Conservation (phyloP, 2,113 vertebrate species). For the Cettia cetti region DNA sequence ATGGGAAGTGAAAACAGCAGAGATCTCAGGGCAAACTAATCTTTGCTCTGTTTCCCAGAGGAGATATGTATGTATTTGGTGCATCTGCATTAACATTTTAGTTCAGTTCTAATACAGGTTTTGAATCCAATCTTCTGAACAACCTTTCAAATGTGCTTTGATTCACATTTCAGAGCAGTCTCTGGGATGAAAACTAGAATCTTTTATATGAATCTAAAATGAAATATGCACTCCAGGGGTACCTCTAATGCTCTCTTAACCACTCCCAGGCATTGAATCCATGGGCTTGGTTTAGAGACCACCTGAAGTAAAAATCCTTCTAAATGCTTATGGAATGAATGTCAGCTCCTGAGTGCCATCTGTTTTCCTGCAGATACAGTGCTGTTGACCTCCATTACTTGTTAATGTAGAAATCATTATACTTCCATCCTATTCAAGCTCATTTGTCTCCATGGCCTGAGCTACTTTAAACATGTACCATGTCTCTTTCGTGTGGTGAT, state of each 20-base stretch:
- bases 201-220: neutral
- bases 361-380: neutral
- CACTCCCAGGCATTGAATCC: neutral
- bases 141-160: neutral
- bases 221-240: neutral
- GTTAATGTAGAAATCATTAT: neutral
- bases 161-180: neutral
- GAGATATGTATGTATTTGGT: neutral
- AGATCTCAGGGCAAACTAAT: neutral
- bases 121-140: neutral
- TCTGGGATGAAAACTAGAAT: neutral
- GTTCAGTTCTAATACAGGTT: neutral
- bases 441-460: neutral
- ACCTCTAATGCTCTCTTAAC: neutral
- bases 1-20: neutral
- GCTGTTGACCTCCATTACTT: neutral
- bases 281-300: neutral
- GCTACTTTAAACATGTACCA: neutral
- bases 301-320: constrained; percentile 11
- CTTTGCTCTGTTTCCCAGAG: neutral
- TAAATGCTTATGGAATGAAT: neutral
- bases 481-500: neutral
- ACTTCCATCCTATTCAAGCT: neutral
- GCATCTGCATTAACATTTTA: neutral
- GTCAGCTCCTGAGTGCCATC: neutral